Base-by-base conservation (phyloP, 2,888 invertebrate genomes). In the Scotopteryx bipunctaria region DNA sequence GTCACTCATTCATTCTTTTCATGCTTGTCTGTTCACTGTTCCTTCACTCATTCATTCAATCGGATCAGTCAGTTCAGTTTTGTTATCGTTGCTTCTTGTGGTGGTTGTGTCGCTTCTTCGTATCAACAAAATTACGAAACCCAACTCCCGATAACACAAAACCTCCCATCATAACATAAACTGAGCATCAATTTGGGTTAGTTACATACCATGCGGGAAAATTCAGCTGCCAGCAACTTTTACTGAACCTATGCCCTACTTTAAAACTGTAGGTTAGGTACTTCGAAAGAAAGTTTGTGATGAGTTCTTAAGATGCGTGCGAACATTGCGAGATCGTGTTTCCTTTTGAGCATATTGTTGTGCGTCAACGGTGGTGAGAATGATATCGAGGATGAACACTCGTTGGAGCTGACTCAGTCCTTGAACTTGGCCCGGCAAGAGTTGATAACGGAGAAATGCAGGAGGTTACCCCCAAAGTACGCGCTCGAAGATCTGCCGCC, bases 371-470 rank as follows among this genome's bases (percentile, higher is more conserved):
- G 86, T 32, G 69, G 80, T 66, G 68, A 73, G 45, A 71, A 67
- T 60, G 78, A 81, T 41, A 77, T 77, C 43, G 69, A 71, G 31
- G 67, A 32, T 59, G 78, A 82, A 56, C 91, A 92, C 68, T 91
- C 92, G 6, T 74, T 92, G 61, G 92, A 93, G 67, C 75, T 93
- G 68, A 93, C 92, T 61, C 93, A 93, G 76, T 91, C 92, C 40
- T 86, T 92, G 73, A 93, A 93, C 76, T 86, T 93, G 63, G 92
- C 92, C 32, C 85, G 93, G 0, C 93, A 93, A 74, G 93, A 93
- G 65, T 82, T 90, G 36, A 83, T 93, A 57, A 92, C 93, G 64
- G 91, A 92, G 55, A 89, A 91, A 57, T 95, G 95, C 69, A 86
- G 91, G 43, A 87, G 83, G 2, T 83, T 91, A 58, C 87, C 89